Conservation (phyloP, 2,888 invertebrate genomes). For the Piscicola geometra region DNA sequence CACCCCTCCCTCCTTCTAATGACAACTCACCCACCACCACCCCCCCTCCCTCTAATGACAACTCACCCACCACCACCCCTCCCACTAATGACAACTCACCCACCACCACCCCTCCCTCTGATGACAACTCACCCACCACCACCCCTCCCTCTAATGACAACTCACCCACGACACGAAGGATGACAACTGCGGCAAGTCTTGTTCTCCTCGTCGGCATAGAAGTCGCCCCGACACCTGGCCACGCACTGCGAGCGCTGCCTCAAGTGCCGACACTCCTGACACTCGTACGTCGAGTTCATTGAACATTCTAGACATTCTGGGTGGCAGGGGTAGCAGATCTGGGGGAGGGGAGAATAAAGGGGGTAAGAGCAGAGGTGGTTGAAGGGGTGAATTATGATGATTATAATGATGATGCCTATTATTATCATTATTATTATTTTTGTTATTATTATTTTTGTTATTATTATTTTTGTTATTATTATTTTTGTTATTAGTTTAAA, state of each 20-base stretch:
- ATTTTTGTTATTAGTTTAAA: slow-evolving; percentile 5
- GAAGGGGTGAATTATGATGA: neutral
- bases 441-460: neutral
- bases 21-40: too few relatives aligned
- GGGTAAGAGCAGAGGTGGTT: too few relatives aligned
- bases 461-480: too few relatives aligned
- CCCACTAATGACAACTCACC: too few relatives aligned
- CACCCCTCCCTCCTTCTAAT: too few relatives aligned
- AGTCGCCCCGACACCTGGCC: neutral
- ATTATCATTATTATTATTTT: slow-evolving; percentile 17
- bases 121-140: too few relatives aligned
- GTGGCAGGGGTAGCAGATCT: slow-evolving; percentile 83
- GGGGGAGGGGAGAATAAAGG: too few relatives aligned
- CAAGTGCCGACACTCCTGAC: neutral
- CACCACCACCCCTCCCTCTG: too few relatives aligned
- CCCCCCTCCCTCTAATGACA: too few relatives aligned
- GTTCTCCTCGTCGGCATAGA: neutral
- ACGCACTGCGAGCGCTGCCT: neutral
- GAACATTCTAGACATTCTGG: slow-evolving; percentile 76
- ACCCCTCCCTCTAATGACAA: too few relatives aligned
- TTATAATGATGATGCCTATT: slow-evolving; percentile 21
- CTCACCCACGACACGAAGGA: neutral
- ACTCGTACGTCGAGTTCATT: neutral
- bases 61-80: too few relatives aligned
- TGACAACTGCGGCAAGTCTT: neutral